phyloP scores from a whole-genome alignment of 2,888 invertebrate species.

The Eurytoma adleriae region DNA sequence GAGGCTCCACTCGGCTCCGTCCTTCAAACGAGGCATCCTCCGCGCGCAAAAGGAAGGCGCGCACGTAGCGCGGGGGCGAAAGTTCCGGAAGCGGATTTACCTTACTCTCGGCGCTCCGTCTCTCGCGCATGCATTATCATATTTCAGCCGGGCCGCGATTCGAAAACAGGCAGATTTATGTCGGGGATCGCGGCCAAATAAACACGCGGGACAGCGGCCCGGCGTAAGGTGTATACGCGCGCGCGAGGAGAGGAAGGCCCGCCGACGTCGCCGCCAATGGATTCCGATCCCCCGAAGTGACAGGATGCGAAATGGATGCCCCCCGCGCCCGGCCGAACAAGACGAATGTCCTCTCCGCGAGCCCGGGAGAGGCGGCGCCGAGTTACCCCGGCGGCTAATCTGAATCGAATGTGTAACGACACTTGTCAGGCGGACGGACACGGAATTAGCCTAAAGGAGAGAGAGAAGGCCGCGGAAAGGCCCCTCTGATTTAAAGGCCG shows the following conservation, averaged over 20 bases:
- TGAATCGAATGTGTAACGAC: constrained; percentile 51
- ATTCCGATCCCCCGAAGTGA: constrained; percentile 61
- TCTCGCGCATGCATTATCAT: constrained; percentile 50
- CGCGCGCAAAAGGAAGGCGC: background rate
- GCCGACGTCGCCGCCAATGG: constrained; percentile 56
- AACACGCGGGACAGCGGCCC: constrained; percentile 61
- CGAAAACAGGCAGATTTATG: constrained; percentile 74
- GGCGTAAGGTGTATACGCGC: background rate
- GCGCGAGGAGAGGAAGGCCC: constrained; percentile 21
- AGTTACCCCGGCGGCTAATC: constrained; percentile 36
- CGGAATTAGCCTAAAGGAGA: constrained; percentile 53
- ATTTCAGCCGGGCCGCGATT: constrained; percentile 57
- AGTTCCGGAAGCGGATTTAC: constrained; percentile 58
- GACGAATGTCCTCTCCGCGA: constrained; percentile 49
- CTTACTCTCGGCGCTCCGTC: constrained; percentile 39
- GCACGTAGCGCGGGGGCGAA: constrained; percentile 47
- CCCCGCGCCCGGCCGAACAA: constrained; percentile 52
- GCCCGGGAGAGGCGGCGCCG: background rate
- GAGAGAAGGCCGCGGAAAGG: background rate
- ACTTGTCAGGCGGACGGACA: constrained; percentile 46
- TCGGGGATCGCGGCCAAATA: constrained; percentile 72
- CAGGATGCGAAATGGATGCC: constrained; percentile 70
- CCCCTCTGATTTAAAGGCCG: constrained; percentile 36
- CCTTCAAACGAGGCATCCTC: background rate
- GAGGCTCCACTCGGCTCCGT: background rate